Conservation (phyloP, 1,140 invertebrate genomes). For the Drosophila fuyamai region DNA sequence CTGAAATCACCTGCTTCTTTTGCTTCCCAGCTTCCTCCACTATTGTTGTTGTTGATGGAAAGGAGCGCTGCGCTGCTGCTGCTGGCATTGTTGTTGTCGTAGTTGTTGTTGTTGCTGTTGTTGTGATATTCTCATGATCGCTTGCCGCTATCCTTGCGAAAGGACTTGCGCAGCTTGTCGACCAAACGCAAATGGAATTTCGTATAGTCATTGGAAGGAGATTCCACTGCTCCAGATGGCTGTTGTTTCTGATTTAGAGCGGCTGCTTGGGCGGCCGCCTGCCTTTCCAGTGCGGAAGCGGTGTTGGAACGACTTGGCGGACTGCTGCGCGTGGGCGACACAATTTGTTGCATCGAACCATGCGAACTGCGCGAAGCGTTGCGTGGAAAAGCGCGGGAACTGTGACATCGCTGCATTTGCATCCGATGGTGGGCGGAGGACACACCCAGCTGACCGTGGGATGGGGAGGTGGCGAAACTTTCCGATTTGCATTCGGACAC, state of each 20-base stretch:
- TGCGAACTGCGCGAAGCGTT: conserved; percentile 87
- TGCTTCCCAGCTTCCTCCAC: conserved; percentile 3
- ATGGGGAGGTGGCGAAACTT: conserved; percentile 89
- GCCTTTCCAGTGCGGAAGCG: conserved; percentile 65
- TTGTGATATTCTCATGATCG: conserved; percentile 75
- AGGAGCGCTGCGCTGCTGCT: conserved; percentile 3
- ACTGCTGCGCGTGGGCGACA: conserved; percentile 86
- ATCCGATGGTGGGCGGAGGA: conserved; percentile 85
- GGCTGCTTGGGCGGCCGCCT: conserved; percentile 86
- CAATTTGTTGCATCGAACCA: conserved; percentile 87
- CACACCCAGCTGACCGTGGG: conserved; percentile 88
- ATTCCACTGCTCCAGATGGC: conserved; percentile 55
- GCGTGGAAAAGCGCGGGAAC: conserved; percentile 85
- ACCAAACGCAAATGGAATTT: conserved; percentile 94
- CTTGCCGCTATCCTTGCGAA: conserved; percentile 88
- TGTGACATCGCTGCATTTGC: conserved; percentile 85
- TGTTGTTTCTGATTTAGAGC: conserved; percentile 86
- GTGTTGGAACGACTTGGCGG: conserved; percentile 66
- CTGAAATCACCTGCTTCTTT: conserved; percentile 2
- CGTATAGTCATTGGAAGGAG: conserved; percentile 87
- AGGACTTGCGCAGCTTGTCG: conserved; percentile 92
- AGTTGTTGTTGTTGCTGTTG: conserved; percentile 33
- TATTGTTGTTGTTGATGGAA: conserved; percentile 31
- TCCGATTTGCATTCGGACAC: conserved; percentile 93
- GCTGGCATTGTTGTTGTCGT: conserved; percentile 35